Evolutionary conservation across 2,888 invertebrate genomes (phyloP).

Genomic region (Linnaemya vulpina): DNA sequence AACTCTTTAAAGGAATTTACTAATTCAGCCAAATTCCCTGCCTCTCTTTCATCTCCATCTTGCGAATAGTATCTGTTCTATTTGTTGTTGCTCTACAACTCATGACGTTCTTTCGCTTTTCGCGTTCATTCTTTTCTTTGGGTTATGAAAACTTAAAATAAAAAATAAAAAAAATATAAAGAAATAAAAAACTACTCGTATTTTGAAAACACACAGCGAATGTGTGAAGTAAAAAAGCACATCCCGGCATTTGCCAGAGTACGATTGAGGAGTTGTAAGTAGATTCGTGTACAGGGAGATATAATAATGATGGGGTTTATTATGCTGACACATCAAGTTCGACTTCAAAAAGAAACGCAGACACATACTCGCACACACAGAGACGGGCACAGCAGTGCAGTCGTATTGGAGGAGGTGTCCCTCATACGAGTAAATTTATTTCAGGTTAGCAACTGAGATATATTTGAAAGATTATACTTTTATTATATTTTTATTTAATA

Average conservation of each 20-base stretch:
- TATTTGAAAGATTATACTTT: too few species aligned
- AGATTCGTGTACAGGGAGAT: constrained; percentile 40
- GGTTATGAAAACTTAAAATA: constrained; percentile 19
- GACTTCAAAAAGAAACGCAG: constrained; percentile 38
- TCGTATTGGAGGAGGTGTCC: too few species aligned
- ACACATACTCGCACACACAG: background rate
- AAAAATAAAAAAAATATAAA: constrained; percentile 6
- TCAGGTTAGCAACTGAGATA: too few species aligned
- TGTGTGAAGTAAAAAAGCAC: constrained; percentile 60
- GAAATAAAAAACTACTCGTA: background rate
- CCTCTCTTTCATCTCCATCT: constrained; percentile 48
- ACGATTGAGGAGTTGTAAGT: background rate
- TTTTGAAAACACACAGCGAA: constrained; percentile 36
- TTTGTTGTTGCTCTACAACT: constrained; percentile 9
- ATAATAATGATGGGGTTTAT: constrained; percentile 67
- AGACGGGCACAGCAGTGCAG: background rate
- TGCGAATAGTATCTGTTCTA: constrained; percentile 3
- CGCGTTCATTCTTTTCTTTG: constrained; percentile 27
- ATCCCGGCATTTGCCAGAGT: constrained; percentile 27
- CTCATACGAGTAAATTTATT: too few species aligned
- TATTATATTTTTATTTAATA: too few species aligned
- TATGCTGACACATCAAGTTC: constrained; percentile 69
- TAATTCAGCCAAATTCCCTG: constrained; percentile 70
- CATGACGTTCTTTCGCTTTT: constrained; percentile 10
- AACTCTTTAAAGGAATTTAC: constrained; percentile 70